Conservation (phyloP, 2,888 invertebrate genomes). For the Pecten maximus region DNA sequence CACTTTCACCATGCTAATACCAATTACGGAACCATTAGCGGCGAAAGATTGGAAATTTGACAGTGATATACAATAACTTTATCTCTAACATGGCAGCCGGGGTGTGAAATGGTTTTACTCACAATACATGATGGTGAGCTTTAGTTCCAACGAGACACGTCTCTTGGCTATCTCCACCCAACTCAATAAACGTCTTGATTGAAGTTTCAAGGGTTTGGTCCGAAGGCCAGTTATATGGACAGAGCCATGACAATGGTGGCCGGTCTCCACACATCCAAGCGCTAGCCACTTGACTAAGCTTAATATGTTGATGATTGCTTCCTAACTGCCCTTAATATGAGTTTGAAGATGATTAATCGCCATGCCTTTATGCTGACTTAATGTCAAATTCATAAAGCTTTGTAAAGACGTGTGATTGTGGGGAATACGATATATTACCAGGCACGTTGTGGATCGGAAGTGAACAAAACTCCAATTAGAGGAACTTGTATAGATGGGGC, state of each 20-base stretch:
- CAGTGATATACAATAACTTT: conserved; percentile 18
- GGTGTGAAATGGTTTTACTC: background rate
- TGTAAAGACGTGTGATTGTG: background rate
- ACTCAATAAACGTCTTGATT: background rate
- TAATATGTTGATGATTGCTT: conserved; percentile 12
- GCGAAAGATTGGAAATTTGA: conserved; percentile 18
- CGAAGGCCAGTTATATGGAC: background rate
- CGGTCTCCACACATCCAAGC: background rate
- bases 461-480: conserved; percentile 20
- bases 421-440: background rate
- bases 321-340: conserved; percentile 1
- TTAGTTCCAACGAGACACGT: background rate
- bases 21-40: conserved; percentile 21
- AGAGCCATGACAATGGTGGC: background rate
- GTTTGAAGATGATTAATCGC: conserved; percentile 26
- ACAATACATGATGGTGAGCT: background rate
- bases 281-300: background rate
- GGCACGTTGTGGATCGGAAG: background rate
- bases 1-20: background rate
- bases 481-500: background rate
- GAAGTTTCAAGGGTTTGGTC: background rate
- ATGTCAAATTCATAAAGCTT: conserved; percentile 19
- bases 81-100: conserved; percentile 8
- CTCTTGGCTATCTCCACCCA: background rate
- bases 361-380: conserved; percentile 8